Evolutionary conservation across 2,113 vertebrate species (phyloP).

Genomic region (Sclerurus mexicanus): DNA sequence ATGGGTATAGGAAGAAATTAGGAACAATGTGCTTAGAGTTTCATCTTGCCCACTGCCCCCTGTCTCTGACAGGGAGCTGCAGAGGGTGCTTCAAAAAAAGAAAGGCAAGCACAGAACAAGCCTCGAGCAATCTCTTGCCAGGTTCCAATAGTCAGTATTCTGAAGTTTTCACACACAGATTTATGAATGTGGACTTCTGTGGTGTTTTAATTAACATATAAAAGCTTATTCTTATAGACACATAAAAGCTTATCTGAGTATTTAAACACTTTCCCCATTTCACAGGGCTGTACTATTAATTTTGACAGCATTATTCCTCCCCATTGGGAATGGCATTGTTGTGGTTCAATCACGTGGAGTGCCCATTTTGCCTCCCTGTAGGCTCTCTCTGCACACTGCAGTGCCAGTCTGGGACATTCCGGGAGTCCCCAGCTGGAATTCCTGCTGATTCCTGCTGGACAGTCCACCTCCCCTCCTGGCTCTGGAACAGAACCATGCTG

Average conservation of each 20-base stretch:
- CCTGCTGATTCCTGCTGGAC: constrained; percentile 34
- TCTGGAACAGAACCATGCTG: neutral
- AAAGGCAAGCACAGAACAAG: neutral
- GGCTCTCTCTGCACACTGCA: neutral
- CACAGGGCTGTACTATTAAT: neutral
- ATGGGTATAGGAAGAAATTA: neutral
- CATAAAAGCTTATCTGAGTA: neutral
- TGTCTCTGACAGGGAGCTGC: neutral
- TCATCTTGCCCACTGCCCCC: neutral
- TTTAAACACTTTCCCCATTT: neutral
- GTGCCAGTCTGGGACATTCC: neutral
- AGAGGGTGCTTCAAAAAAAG: neutral
- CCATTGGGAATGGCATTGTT: neutral
- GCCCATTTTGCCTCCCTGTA: neutral
- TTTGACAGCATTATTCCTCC: neutral
- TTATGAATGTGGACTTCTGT: neutral
- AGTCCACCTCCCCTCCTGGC: constrained; percentile 71
- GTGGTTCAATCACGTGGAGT: neutral
- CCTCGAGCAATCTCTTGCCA: neutral
- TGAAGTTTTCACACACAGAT: neutral
- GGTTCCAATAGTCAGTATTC: neutral
- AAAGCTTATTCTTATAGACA: neutral
- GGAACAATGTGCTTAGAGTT: neutral
- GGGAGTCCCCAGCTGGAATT: neutral
- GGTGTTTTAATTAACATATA: neutral